Evolutionary conservation across 1,140 invertebrate species (phyloP).

Genomic region (Drosophila nikananu): DNA sequence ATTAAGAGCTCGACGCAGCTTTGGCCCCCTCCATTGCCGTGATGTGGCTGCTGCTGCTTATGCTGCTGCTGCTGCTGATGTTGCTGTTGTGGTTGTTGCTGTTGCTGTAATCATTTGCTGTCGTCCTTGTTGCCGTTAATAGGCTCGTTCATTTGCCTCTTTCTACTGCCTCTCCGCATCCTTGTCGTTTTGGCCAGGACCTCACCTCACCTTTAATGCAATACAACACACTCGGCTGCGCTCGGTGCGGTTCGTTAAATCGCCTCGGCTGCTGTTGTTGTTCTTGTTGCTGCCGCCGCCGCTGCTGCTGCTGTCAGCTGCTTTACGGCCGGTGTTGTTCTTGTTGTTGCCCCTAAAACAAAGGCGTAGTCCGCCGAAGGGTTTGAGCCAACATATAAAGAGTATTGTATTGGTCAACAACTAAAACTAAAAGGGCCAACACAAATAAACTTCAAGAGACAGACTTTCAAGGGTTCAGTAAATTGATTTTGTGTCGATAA

Average conservation of each 20-base stretch:
- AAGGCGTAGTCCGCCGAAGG: slow-evolving; percentile 20
- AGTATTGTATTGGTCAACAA: neutral
- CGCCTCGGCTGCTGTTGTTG: slow-evolving; percentile 47
- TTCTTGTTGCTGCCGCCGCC: neutral
- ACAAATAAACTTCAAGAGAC: neutral
- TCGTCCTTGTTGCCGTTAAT: slow-evolving; percentile 80
- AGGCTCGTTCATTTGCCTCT: slow-evolving; percentile 77
- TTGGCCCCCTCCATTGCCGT: slow-evolving; percentile 19
- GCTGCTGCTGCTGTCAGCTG: slow-evolving; percentile 15
- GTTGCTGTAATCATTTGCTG: slow-evolving; percentile 68
- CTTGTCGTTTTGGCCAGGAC: slow-evolving; percentile 25
- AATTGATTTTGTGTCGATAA: neutral
- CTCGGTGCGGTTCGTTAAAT: slow-evolving; percentile 81
- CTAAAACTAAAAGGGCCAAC: neutral
- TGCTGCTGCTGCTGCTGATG: slow-evolving; percentile 49
- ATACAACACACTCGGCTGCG: slow-evolving; percentile 81
- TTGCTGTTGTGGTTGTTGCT: slow-evolving; percentile 50
- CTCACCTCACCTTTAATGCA: slow-evolving; percentile 75
- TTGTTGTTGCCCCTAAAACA: slow-evolving; percentile 25
- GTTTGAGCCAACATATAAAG: neutral
- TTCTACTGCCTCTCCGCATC: slow-evolving; percentile 8
- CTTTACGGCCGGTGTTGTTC: slow-evolving; percentile 39
- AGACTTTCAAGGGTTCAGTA: neutral
- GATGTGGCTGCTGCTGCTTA: slow-evolving; percentile 30
- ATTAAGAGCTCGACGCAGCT: slow-evolving; percentile 78